phyloP scores from a whole-genome alignment of 2,888 invertebrate species.

The Apamea sordens region DNA sequence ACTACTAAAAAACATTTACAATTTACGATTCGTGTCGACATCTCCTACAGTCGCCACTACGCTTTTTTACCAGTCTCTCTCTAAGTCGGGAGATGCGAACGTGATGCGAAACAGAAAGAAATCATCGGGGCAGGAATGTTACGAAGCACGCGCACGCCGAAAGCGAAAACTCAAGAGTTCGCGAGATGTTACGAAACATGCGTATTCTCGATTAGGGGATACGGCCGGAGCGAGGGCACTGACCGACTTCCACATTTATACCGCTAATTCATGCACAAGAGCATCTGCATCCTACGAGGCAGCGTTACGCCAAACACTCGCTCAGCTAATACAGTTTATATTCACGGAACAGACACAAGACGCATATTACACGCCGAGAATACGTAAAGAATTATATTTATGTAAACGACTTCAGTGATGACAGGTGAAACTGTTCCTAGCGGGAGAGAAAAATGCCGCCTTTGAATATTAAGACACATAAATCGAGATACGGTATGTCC shows the following conservation, averaged over 20 bases:
- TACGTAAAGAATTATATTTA: conserved; percentile 86
- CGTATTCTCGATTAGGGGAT: conserved; percentile 86
- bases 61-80: conserved; percentile 55
- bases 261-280: conserved; percentile 87
- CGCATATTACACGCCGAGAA: conserved; percentile 80
- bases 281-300: conserved; percentile 83
- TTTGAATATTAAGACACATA: conserved; percentile 80
- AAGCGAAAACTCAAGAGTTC: conserved; percentile 85
- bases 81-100: conserved; percentile 68
- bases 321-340: conserved; percentile 81
- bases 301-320: conserved; percentile 76
- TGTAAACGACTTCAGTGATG: conserved; percentile 82
- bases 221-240: conserved; percentile 83
- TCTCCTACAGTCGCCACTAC: conserved; percentile 73
- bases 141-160: conserved; percentile 77
- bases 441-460: conserved; percentile 79
- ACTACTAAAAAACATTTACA: conserved; percentile 74
- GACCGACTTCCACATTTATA: conserved; percentile 89
- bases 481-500: conserved; percentile 76
- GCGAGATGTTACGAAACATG: conserved; percentile 84
- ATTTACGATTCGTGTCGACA: conserved; percentile 81
- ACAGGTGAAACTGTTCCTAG: conserved; percentile 85
- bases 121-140: conserved; percentile 75
- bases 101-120: conserved; percentile 79
- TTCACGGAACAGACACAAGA: conserved; percentile 80